phyloP scores from a whole-genome alignment of 2,888 invertebrate species.

The Athalia circularis region DNA sequence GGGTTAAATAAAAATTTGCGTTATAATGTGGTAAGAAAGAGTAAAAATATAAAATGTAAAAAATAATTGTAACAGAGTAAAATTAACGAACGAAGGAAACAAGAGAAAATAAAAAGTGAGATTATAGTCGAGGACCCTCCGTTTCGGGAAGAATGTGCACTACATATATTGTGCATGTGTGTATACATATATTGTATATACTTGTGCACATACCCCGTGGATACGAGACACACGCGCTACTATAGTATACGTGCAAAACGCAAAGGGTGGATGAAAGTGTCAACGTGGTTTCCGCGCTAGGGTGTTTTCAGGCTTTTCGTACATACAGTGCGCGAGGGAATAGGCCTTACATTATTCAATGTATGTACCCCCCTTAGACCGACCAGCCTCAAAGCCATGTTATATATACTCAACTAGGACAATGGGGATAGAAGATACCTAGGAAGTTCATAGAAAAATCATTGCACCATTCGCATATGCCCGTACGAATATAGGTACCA shows the following conservation, averaged over 20 bases:
- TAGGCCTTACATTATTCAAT: constrained; percentile 32
- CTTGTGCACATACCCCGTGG: background rate
- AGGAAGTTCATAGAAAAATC: constrained; percentile 29
- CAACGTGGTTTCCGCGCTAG: constrained; percentile 27
- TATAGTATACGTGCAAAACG: background rate
- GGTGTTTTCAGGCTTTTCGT: constrained; percentile 12
- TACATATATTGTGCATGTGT: background rate
- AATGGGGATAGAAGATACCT: constrained; percentile 30
- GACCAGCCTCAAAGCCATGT: constrained; percentile 20
- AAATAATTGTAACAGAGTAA: constrained; percentile 9
- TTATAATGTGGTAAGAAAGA: too few relatives aligned
- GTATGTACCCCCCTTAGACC: constrained; percentile 7
- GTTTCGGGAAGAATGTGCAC: background rate
- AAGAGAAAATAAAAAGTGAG: constrained; percentile 18
- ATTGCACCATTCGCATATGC: background rate
- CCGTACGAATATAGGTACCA: background rate
- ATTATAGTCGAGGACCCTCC: constrained; percentile 22
- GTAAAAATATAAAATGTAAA: background rate
- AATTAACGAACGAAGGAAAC: background rate
- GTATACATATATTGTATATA: too few relatives aligned
- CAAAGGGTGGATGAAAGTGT: background rate
- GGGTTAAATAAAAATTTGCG: too few relatives aligned
- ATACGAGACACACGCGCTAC: background rate
- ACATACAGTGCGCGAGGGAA: background rate
- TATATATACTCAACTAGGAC: constrained; percentile 2